These are phyloP conservation scores for Andrena marginata DNA, from an alignment of 2,888 invertebrate genomes.

Conservation along the genomic window DNA sequence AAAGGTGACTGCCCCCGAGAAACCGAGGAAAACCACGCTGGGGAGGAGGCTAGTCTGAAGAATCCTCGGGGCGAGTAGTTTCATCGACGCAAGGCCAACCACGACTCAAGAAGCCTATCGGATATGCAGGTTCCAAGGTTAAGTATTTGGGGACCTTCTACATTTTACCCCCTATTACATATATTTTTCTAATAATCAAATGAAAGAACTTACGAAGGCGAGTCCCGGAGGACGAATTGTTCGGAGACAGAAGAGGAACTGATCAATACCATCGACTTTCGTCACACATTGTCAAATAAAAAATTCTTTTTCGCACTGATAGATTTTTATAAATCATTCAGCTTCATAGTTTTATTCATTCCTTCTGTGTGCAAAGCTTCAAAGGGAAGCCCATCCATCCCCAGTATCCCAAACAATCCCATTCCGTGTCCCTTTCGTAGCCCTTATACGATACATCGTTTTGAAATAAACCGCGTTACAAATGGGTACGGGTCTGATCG, in stretches of 20 bases:
- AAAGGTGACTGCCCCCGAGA: conserved; percentile 20
- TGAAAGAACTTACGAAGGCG: background rate
- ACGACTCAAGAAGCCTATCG: conserved; percentile 29
- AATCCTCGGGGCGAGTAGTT: conserved; percentile 46
- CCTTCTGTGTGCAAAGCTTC: background rate
- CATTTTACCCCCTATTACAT: background rate
- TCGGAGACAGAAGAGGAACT: background rate
- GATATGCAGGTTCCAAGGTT: conserved; percentile 34
- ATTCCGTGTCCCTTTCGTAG: background rate
- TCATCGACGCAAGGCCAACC: conserved; percentile 39
- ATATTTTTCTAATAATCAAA: background rate
- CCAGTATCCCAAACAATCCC: background rate
- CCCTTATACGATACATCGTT: background rate
- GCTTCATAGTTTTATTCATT: background rate
- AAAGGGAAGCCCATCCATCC: conserved; percentile 12
- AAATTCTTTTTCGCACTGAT: no score
- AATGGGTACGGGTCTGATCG: background rate
- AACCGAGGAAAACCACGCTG: background rate
- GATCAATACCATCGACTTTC: background rate
- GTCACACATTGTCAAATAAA: background rate
- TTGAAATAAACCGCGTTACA: background rate
- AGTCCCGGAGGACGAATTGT: background rate
- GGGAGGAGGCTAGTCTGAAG: conserved; percentile 8
- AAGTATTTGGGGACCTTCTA: conserved; percentile 34
- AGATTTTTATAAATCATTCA: no score